Conservation (phyloP, 2,113 vertebrate genomes). For the Chiloscyllium plagiosum region DNA sequence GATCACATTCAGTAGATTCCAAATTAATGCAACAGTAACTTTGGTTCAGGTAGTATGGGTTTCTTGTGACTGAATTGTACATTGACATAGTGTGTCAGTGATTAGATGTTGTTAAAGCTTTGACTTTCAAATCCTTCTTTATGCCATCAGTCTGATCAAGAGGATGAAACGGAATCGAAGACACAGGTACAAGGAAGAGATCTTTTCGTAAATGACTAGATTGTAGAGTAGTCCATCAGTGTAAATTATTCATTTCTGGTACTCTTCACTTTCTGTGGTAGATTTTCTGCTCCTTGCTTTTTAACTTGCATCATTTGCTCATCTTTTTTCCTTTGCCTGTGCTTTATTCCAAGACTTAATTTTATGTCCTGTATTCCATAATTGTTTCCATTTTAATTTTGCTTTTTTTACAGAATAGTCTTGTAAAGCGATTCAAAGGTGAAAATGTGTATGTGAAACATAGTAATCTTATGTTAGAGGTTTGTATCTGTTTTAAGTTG, state of each 20-base stretch:
- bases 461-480: constrained; percentile 99
- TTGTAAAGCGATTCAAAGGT: constrained; percentile 87
- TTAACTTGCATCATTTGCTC: neutral
- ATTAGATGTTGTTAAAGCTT: constrained; percentile 50
- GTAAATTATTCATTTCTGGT: neutral
- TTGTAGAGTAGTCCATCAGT: neutral
- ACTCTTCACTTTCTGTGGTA: neutral
- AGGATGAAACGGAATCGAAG: constrained; percentile 78
- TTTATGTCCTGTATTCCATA: neutral
- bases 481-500: constrained; percentile 61
- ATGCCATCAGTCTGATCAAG: constrained; percentile 84
- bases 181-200: constrained; percentile 52
- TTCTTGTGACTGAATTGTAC: neutral
- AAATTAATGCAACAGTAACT: neutral
- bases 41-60: neutral
- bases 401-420: constrained; percentile 83
- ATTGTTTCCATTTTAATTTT: constrained; percentile 42
- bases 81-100: neutral
- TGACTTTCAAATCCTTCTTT: constrained; percentile 55
- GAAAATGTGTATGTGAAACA: constrained; percentile 97
- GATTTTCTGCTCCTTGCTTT: neutral
- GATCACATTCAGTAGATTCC: too few species aligned
- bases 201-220: constrained; percentile 27
- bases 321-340: neutral
- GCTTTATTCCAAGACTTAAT: constrained; percentile 23